Evolutionary conservation across 2,113 vertebrate genomes (phyloP), one percentile per base, ranked within the genome.

Genomic region (Melierax canorus): DNA sequence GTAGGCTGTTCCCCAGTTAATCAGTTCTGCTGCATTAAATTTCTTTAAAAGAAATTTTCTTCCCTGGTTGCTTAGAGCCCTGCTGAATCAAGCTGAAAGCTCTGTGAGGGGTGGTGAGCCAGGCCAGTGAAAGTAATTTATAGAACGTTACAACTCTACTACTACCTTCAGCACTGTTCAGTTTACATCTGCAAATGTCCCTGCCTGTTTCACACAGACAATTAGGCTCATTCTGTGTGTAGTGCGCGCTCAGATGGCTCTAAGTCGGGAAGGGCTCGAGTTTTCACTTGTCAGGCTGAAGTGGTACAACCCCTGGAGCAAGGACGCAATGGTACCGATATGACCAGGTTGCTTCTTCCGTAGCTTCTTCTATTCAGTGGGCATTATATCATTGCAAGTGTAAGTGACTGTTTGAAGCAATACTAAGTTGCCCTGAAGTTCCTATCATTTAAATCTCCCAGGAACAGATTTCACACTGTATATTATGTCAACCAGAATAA

Each of bases 11-110:
- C 86, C 86, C 62, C 91, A 95, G 80, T 95, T 97, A 95, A 97
- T 97, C 96, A 97, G 95, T 97, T 97, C 96, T 97, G 92, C 95
- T 91, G 95, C 95, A 95, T 97, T 97, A 97, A 90, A 97, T 97
- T 97, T 97, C 92, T 96, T 97, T 97, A 95, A 96, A 97, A 94
- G 94, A 95, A 94, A 94, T 96, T 94, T 95, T 94, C 92, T 95
- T 93, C 90, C n/a, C 64, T 89, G 91, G 94, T 96, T 96, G 95
- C 92, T 97, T 97, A 87, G 97, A 95, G 92, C 86, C 91, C 89
- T 82, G 89, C 87, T 97, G 94, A 95, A 97, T 95, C 53, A 76
- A 94, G 59, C 81, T 91, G 91, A 95, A 97, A 92, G 84, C 92
- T 89, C 86, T 94, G 86, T 66, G 72, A 95, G 84, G 77, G 84